Base-by-base conservation (phyloP, 1,140 invertebrate species). In the Polyergus mexicanus region DNA sequence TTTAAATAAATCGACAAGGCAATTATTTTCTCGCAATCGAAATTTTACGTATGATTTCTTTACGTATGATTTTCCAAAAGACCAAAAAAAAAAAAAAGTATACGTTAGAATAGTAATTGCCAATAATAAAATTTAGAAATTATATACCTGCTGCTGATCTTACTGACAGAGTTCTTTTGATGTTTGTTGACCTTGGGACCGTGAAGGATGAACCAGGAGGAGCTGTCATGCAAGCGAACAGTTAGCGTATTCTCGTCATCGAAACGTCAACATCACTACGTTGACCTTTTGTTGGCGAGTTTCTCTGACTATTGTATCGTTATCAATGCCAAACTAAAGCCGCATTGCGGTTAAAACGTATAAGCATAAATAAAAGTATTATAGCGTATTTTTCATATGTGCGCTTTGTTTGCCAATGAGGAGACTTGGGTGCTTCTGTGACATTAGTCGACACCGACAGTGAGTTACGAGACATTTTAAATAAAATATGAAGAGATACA, bases 211-310 rank as follows among this genome's bases (percentile, higher is more conserved):
- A 38, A 92, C 91, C 91, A 90, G 89, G 84, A 78, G 89, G 89
- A 94, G 90, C 93, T 94, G 93, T 92, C 93, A 94, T 94, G 92
- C 92, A 93, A 94, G 92, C 91, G 89, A 93, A 90, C 78, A 81
- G 85, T 90, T 90, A 90, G 81, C 88, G 51, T 63, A 83, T 74
- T 54, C 68, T 88, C 69, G 62, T 84, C 74, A 83, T 32, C 62
- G 71, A 88, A 86, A 86, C 28, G 72, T 84, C 74, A 66, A 88
- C 66, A 32, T 41, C 11, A 38, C 38, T 44, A 41, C 47, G 32
- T 89, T 71, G 80, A 90, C 83, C 63, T 54, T 90, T 88, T 51
- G 72, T 25, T 66, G 86, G 35, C 54, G 60, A 60, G 54, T 60
- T 41, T 32, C 44, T 47, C 32, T 22, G 19, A 41, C 4, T 25